phyloP scores from a whole-genome alignment of 2,797 vertebrate genomes.

The Acanthopagrus latus region DNA sequence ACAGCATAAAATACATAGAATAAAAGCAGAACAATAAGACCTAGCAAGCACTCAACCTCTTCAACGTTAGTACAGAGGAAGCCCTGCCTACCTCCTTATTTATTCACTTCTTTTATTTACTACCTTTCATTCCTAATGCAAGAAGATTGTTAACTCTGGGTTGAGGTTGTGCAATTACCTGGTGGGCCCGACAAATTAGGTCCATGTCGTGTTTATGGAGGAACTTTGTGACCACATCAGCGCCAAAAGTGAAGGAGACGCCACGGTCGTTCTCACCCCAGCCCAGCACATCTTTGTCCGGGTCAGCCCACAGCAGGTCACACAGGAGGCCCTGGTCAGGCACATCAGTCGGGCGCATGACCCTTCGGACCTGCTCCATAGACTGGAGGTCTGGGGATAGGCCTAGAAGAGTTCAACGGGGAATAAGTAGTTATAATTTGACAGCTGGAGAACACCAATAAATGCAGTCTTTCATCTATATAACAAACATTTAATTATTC shows the following conservation, averaged over 20 bases:
- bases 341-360: slow-evolving; percentile 89
- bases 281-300: slow-evolving; percentile 88
- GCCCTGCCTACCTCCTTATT: neutral
- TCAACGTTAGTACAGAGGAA: neutral
- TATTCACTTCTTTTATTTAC: neutral
- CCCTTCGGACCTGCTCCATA: slow-evolving; percentile 88
- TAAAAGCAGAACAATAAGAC: neutral
- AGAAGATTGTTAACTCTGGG: neutral
- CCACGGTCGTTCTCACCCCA: slow-evolving; percentile 90
- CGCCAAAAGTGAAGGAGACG: slow-evolving; percentile 89
- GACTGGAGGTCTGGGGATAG: slow-evolving; percentile 89
- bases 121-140: neutral
- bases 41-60: neutral
- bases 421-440: neutral
- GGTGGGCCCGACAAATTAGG: slow-evolving; percentile 89
- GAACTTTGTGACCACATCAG: slow-evolving; percentile 89
- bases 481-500: neutral
- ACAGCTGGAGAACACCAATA: neutral
- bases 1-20: neutral
- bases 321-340: slow-evolving; percentile 89
- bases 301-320: slow-evolving; percentile 89
- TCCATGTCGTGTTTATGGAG: slow-evolving; percentile 91
- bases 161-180: slow-evolving; percentile 74
- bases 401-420: slow-evolving; percentile 64
- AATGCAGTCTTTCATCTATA: neutral